phyloP scores from a whole-genome alignment of 2,113 vertebrate species.

The Sander vitreus region DNA sequence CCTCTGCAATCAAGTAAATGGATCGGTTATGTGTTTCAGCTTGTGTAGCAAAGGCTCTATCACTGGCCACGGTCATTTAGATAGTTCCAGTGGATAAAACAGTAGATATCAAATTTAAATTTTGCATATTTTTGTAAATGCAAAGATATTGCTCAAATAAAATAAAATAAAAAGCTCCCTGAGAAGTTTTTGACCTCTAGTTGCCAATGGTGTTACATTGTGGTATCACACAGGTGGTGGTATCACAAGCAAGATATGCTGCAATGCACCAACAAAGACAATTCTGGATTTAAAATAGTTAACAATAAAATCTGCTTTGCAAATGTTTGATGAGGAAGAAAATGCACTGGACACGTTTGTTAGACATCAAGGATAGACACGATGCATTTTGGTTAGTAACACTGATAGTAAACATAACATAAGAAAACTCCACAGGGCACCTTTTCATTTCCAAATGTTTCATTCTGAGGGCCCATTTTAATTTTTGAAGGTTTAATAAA shows the following conservation, averaged over 20 bases:
- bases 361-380: neutral
- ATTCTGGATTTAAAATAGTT: neutral
- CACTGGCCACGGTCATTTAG: constrained; percentile 22
- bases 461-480: neutral
- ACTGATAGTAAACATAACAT: neutral
- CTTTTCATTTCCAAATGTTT: constrained; percentile 5
- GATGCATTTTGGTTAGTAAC: neutral
- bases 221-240: neutral
- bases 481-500: constrained; percentile 1
- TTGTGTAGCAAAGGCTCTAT: constrained; percentile 13
- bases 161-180: neutral
- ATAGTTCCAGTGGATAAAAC: constrained; percentile 16
- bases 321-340: neutral
- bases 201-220: neutral
- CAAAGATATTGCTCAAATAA: neutral
- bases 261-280: neutral
- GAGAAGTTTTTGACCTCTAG: neutral
- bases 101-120: neutral
- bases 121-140: neutral
- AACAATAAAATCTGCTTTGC: neutral
- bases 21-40: constrained; percentile 17
- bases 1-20: neutral
- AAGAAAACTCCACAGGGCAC: neutral
- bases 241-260: neutral
- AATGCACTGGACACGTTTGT: neutral